Evolutionary conservation across 2,888 invertebrate genomes (phyloP).

Genomic region (Epinotia brunnichana): DNA sequence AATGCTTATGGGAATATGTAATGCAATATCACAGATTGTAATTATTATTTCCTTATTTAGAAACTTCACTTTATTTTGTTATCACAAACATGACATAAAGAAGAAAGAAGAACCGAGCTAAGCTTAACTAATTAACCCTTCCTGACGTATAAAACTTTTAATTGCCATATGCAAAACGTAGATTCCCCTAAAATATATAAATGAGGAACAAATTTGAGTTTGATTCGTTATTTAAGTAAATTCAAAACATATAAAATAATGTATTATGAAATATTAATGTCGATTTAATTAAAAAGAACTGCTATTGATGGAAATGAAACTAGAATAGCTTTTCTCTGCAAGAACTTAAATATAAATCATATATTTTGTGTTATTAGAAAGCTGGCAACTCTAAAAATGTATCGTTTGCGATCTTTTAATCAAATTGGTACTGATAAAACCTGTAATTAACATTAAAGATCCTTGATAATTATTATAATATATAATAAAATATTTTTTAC

Average conservation of each 20-base stretch:
- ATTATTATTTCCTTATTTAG: neutral
- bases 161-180: slow-evolving; percentile 8
- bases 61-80: slow-evolving; percentile 13
- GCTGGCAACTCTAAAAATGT: neutral
- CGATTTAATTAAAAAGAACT: too few species aligned
- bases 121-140: too few species aligned
- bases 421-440: neutral
- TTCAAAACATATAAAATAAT: too few species aligned
- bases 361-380: neutral
- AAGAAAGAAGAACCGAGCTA: neutral
- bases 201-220: too few species aligned
- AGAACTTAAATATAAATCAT: too few species aligned
- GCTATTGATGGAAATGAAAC: too few species aligned
- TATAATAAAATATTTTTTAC: neutral
- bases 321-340: too few species aligned
- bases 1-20: neutral
- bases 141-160: slow-evolving; percentile 4
- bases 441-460: neutral
- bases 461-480: neutral
- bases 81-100: neutral
- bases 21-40: neutral
- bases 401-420: neutral
- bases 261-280: too few species aligned
- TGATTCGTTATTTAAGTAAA: neutral
- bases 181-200: neutral